phyloP scores from a whole-genome alignment of 1,140 invertebrate species.

The Euwallacea similis region DNA sequence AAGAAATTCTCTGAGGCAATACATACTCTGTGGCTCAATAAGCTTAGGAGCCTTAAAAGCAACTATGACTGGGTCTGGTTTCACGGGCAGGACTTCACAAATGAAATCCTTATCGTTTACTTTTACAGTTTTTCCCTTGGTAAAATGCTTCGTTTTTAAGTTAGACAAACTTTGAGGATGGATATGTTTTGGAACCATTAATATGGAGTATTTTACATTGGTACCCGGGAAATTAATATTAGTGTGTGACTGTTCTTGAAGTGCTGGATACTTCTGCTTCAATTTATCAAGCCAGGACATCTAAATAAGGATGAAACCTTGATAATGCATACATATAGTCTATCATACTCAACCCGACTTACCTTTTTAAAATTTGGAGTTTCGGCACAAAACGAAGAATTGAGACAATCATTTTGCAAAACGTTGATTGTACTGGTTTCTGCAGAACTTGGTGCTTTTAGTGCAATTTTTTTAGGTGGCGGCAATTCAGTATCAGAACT shows the following conservation, averaged over 20 bases:
- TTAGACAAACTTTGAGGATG: conserved; percentile 30
- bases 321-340: background rate
- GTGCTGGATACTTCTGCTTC: background rate
- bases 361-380: background rate
- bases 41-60: conserved; percentile 15
- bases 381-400: background rate
- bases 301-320: background rate
- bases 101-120: conserved; percentile 35
- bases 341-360: background rate
- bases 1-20: conserved; percentile 24
- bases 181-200: conserved; percentile 36
- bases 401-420: background rate
- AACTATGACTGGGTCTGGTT: conserved; percentile 29
- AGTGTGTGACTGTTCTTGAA: background rate
- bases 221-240: background rate
- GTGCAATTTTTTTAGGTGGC: no score
- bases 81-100: conserved; percentile 27
- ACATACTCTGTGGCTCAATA: conserved; percentile 19
- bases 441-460: background rate
- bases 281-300: background rate
- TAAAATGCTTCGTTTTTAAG: conserved; percentile 16
- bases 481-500: no score
- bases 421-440: background rate
- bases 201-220: conserved; percentile 6
- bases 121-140: conserved; percentile 22